A percentile compares a stretch with the other conserved stretches of the same genome.
phyloP scores from a whole-genome alignment of 2,113 vertebrate genomes.

The Coturnix japonica region DNA sequence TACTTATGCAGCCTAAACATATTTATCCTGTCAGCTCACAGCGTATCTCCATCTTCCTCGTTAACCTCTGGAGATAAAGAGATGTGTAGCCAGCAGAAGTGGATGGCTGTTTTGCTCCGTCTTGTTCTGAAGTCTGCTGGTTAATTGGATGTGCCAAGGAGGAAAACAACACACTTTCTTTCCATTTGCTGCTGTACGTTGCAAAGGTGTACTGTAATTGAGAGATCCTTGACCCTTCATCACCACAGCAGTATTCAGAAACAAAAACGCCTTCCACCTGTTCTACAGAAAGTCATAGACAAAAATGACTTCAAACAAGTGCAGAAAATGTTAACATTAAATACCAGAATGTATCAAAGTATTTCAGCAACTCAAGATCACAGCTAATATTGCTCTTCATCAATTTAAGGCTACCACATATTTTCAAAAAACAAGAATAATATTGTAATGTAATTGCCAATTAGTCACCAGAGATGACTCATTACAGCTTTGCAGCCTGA shows the following conservation, averaged over 20 bases:
- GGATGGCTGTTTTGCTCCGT: not conserved
- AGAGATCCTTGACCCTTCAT: not conserved
- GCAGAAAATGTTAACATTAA: not conserved
- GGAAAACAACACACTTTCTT: not conserved
- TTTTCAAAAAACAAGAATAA: slow-evolving; percentile 5
- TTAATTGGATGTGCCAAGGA: not conserved
- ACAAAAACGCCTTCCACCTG: not conserved
- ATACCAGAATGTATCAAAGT: not conserved
- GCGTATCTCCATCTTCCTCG: not conserved
- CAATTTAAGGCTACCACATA: not conserved
- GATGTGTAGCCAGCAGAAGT: not conserved
- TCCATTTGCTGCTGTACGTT: not conserved
- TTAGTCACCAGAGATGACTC: slow-evolving; percentile 8
- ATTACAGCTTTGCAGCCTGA: slow-evolving; percentile 1
- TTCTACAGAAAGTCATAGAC: not conserved
- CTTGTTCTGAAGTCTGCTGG: not conserved
- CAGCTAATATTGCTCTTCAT: not conserved
- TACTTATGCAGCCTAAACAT: not conserved
- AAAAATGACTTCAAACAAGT: not conserved
- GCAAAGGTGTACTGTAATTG: not conserved
- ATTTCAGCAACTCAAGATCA: not conserved
- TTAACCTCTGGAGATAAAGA: not conserved
- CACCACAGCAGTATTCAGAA: not conserved
- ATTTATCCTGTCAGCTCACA: not conserved
- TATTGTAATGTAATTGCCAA: not conserved